phyloP scores from a whole-genome alignment of 2,888 invertebrate species.

The Hyppa rectilinea region DNA sequence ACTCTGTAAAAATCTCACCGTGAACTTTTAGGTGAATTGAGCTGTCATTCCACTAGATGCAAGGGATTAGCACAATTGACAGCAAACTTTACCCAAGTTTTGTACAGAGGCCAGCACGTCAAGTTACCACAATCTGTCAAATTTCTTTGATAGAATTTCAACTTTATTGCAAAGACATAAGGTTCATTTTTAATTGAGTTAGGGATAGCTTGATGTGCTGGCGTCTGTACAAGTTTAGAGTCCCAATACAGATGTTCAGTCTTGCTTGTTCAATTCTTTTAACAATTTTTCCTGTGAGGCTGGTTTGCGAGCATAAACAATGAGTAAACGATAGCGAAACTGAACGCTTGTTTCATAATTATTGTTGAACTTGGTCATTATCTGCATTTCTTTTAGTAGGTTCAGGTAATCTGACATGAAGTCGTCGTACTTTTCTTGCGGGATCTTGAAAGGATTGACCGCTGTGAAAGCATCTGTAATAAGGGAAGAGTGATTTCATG shows the following conservation, averaged over 20 bases:
- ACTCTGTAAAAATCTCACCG: too few relatives aligned
- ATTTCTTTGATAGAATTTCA: too few relatives aligned
- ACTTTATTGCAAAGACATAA: too few relatives aligned
- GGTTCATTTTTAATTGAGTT: too few relatives aligned
- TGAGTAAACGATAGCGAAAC: conserved; percentile 45
- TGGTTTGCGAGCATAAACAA: conserved; percentile 55
- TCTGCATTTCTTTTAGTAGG: conserved; percentile 86
- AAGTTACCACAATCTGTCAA: too few relatives aligned
- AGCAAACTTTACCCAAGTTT: too few relatives aligned
- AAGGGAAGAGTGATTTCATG: background rate
- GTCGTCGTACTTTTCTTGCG: conserved; percentile 69
- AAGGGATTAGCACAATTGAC: too few relatives aligned
- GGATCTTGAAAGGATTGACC: conserved; percentile 74
- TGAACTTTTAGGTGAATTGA: too few relatives aligned
- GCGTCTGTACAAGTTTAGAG: too few relatives aligned
- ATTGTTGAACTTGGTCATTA: conserved; percentile 58
- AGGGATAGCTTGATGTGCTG: too few relatives aligned
- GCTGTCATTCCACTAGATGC: too few relatives aligned
- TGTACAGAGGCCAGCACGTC: too few relatives aligned
- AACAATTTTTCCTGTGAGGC: conserved; percentile 40
- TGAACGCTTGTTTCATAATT: conserved; percentile 34
- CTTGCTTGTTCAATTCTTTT: conserved; percentile 15
- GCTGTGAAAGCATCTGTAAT: conserved; percentile 92
- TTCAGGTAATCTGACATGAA: conserved; percentile 86
- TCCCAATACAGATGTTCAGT: conserved; percentile 14